phyloP scores from a whole-genome alignment of 2,113 vertebrate genomes.

The Pantherophis guttatus region DNA sequence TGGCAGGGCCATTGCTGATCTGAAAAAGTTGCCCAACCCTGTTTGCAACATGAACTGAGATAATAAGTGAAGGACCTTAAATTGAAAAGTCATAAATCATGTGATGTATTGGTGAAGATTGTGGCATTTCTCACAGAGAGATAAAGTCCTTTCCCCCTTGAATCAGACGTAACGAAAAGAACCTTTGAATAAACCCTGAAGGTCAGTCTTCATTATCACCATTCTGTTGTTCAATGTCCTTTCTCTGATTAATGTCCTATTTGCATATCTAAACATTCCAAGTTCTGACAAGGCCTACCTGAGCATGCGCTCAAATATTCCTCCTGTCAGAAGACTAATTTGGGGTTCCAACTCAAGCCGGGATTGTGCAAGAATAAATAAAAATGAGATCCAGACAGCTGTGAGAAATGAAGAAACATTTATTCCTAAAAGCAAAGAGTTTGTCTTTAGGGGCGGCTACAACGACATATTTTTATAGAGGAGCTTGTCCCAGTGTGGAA shows the following conservation, averaged over 20 bases:
- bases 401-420: not conserved
- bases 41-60: not conserved
- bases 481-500: not conserved
- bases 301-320: not conserved
- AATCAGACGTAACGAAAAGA: not conserved
- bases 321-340: not conserved
- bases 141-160: not conserved
- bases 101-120: not conserved
- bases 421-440: not conserved
- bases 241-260: not conserved
- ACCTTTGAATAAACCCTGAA: not conserved
- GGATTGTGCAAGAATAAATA: not conserved
- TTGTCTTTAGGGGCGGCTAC: not conserved
- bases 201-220: not conserved
- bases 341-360: not conserved
- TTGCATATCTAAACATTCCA: not conserved
- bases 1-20: not conserved
- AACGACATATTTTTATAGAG: not conserved
- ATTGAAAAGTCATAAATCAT: not conserved
- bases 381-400: not conserved
- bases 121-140: not conserved
- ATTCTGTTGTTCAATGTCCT: not conserved
- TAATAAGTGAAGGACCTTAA: not conserved
- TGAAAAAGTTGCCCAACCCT: not conserved
- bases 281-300: not conserved